Evolutionary conservation across 2,888 invertebrate species (phyloP), one percentile per base, ranked within the genome.

Genomic region (Calephelis perditalis): DNA sequence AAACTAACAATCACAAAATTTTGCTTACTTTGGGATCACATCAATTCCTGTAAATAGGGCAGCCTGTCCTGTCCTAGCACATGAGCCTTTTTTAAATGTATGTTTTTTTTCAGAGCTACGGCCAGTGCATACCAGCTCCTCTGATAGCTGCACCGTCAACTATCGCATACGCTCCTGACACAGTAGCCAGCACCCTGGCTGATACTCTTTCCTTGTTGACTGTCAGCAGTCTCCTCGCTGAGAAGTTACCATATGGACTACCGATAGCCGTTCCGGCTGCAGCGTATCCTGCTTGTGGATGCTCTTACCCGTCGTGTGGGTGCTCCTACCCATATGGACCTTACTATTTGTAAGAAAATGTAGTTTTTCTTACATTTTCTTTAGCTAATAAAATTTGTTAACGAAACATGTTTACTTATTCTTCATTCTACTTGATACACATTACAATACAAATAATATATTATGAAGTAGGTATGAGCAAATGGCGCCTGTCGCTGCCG

Each of bases 131-230:
- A 26, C 2, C 49, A 12, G 8, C 15, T 26, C 49, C 49, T 9
- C 9, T 9, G 2, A 9, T 49, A n/a, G 12, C 49, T 26, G 15
- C 26, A 9, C 15, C 49, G 7, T 9, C 49, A 7, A 26, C 49
- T 9, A 15, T 49, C 15, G 8, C 15, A 9, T 26, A 12, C 7
- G 26, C n/a, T 9, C 15, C 75, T 3, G 68, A 74, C 45, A 73
- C 78, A 2, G 79, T 87, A 0, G 84, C 84, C 10, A 75, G 73
- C 15, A 78, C 72, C 11, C 63, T 88, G 0, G 86, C 84, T 47
- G 87, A 88, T 37, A 86, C 86, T 0, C 71, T 88, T 0, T 82
- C 84, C 1, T 70, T 87, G 6, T 73, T 88, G 15, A 86, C 87
- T 1, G 85, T 88, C 0, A 81, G 80, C 73, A 81, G 79, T 57